Percentiles rank a stretch among this genome's conserved stretches.
phyloP scores from a whole-genome alignment of 2,888 invertebrate species.

The Drosophila fulvimacula region DNA sequence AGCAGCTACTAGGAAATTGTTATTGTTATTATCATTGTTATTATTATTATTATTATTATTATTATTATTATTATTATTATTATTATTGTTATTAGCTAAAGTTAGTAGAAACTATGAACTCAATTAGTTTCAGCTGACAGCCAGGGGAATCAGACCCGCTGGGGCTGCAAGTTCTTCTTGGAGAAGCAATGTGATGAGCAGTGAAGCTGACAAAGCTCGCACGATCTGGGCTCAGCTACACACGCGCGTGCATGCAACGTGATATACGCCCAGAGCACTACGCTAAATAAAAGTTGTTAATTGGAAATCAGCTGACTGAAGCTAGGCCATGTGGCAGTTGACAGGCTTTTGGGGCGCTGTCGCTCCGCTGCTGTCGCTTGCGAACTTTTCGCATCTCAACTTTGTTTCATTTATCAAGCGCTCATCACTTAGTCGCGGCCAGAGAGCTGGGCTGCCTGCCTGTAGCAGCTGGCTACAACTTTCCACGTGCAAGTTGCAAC shows the following conservation, averaged over 20 bases:
- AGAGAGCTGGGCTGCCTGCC: not conserved
- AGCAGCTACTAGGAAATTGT: not conserved
- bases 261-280: not conserved
- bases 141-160: too few species aligned
- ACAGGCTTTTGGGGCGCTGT: not conserved
- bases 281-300: not conserved
- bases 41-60: not conserved
- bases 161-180: not conserved
- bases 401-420: constrained; percentile 57
- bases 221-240: not conserved
- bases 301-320: not conserved
- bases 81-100: too few species aligned
- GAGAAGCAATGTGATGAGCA: too few species aligned
- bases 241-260: too few species aligned
- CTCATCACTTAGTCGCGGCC: constrained; percentile 28
- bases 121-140: too few species aligned
- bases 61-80: not conserved
- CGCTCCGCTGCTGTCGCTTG: not conserved
- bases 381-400: constrained; percentile 12
- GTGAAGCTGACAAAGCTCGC: too few species aligned
- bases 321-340: not conserved
- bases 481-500: constrained; percentile 21
- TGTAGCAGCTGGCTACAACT: constrained; percentile 44
- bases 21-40: not conserved
- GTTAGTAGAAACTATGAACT: not conserved